phyloP scores from a whole-genome alignment of 2,797 vertebrate genomes.

The Pteropus rufus region DNA sequence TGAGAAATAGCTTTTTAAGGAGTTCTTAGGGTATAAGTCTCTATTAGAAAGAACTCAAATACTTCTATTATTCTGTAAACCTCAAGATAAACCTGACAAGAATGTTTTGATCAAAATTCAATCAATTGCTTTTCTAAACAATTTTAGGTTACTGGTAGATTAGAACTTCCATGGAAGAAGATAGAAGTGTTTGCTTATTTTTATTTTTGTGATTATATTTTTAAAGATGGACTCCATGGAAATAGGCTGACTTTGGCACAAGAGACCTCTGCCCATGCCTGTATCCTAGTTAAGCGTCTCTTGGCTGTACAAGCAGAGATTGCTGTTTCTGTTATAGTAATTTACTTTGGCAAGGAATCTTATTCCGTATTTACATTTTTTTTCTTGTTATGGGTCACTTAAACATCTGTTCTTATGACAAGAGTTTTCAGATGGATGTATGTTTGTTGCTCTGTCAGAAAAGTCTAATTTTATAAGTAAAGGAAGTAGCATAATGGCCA shows the following conservation, averaged over 20 bases:
- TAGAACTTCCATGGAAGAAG: not conserved
- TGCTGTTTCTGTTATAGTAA: not conserved
- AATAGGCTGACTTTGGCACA: not conserved
- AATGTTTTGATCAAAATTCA: not conserved
- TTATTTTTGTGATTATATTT: slow-evolving; percentile 2
- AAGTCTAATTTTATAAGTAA: slow-evolving; percentile 31
- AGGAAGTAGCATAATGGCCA: not conserved
- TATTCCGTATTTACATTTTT: slow-evolving; percentile 15
- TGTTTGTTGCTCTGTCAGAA: slow-evolving; percentile 36
- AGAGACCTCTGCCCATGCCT: not conserved
- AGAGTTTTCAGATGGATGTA: not conserved
- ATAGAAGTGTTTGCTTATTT: not conserved
- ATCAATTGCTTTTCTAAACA: not conserved
- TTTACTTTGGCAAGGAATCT: slow-evolving; percentile 16
- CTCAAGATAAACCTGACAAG: slow-evolving; percentile 39
- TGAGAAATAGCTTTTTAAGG: slow-evolving; percentile 33
- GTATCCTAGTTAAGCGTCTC: not conserved
- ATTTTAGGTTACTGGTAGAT: not conserved
- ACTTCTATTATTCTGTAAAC: slow-evolving; percentile 6
- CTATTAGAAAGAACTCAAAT: not conserved
- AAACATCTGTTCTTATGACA: slow-evolving; percentile 47
- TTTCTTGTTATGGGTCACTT: not conserved
- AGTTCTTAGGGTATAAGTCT: not conserved
- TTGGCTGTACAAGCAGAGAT: not conserved
- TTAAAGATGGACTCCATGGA: not conserved